These are phyloP conservation scores for Dryomyza anilis DNA, from an alignment of 2,888 invertebrate genomes.

Conservation along the genomic window DNA sequence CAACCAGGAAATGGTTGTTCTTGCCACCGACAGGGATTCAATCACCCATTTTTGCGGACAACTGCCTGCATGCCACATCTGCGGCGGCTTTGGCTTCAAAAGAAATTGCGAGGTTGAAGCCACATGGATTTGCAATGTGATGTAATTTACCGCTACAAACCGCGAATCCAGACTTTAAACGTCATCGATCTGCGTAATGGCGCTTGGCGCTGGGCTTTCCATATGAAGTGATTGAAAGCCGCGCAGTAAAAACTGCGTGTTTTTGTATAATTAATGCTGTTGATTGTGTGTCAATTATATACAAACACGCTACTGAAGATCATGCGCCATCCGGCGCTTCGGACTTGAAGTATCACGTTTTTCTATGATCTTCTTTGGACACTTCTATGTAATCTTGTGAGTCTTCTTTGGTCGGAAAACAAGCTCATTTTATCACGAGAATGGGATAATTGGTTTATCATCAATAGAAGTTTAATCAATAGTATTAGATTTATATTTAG, in stretches of 20 bases:
- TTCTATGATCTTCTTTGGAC: constrained; percentile 3
- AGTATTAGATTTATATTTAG: too few relatives aligned
- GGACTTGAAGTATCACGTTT: not conserved
- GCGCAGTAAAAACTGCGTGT: constrained; percentile 32
- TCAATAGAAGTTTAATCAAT: too few relatives aligned
- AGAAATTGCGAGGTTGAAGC: not conserved
- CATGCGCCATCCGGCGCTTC: too few relatives aligned
- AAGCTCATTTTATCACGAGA: too few relatives aligned
- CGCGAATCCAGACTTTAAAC: not conserved
- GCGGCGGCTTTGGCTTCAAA: constrained; percentile 8
- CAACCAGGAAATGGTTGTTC: constrained; percentile 20
- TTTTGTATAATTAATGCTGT: constrained; percentile 42
- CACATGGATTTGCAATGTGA: not conserved
- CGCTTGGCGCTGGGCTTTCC: not conserved
- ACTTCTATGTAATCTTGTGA: constrained; percentile 2
- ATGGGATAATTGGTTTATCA: too few relatives aligned
- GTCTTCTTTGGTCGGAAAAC: too few relatives aligned
- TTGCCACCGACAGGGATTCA: not conserved
- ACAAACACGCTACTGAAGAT: constrained; percentile 48
- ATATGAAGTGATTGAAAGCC: not conserved
- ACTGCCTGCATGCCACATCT: too few relatives aligned
- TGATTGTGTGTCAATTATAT: constrained; percentile 52
- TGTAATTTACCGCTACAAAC: constrained; percentile 3
- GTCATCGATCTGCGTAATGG: not conserved
- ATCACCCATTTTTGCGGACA: constrained; percentile 3